Conservation (phyloP, 1,140 invertebrate genomes). For the Listronotus bonariensis region DNA sequence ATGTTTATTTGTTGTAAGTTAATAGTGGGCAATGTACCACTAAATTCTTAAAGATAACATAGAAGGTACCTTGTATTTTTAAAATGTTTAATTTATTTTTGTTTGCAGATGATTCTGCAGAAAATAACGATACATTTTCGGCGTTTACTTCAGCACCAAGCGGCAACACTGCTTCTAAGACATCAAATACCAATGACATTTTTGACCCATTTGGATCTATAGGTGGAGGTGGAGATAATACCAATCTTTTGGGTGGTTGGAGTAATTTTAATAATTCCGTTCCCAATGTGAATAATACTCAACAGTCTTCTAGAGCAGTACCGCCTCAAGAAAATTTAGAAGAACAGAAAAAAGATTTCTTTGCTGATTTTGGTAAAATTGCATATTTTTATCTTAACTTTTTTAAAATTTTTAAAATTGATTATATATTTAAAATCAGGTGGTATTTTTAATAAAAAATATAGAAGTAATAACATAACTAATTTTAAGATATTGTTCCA, state of each 20-base stretch:
- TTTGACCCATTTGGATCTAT: constrained; percentile 54
- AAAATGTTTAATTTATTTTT: too few species aligned
- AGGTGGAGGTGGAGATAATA: constrained; percentile 27
- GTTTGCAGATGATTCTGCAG: not conserved
- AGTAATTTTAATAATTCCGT: constrained; percentile 37
- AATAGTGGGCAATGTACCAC: too few species aligned
- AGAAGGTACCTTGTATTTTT: too few species aligned
- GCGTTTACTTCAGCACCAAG: constrained; percentile 33
- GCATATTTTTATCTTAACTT: constrained; percentile 1
- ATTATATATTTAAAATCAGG: constrained; percentile 1
- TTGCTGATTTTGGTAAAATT: constrained; percentile 59
- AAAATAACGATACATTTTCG: constrained; percentile 35
- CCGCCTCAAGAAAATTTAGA: constrained; percentile 6
- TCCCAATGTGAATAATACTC: constrained; percentile 7
- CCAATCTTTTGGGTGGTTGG: constrained; percentile 46
- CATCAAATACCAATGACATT: constrained; percentile 43
- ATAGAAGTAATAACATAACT: too few species aligned
- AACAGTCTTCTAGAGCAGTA: constrained; percentile 21
- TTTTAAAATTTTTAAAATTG: too few species aligned
- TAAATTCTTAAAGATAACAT: too few species aligned
- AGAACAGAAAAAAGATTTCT: constrained; percentile 57
- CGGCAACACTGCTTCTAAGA: constrained; percentile 13
- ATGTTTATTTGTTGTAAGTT: too few species aligned
- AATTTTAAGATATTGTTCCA: too few species aligned
- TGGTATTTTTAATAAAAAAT: not conserved